Conservation (phyloP, 2,797 vertebrate species). For the Mustela erminea region DNA sequence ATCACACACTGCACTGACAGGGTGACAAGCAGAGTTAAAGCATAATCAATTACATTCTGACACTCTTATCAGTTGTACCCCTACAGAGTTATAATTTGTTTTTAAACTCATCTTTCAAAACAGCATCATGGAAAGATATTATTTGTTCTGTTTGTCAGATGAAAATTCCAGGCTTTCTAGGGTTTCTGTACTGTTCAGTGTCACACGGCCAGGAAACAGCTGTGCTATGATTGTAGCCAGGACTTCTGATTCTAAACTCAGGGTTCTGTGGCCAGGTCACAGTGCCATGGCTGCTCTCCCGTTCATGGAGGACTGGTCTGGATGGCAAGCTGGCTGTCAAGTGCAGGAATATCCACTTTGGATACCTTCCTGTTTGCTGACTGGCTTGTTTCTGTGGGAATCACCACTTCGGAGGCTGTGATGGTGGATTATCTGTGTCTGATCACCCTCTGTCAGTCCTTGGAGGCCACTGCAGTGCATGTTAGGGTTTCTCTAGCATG, state of each 20-base stretch:
- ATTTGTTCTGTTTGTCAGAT: not conserved
- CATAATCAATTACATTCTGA: not conserved
- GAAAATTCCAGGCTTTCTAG: not conserved
- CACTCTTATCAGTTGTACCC: not conserved
- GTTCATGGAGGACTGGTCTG: fast-evolving
- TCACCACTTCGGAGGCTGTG: not conserved
- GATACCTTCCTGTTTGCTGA: not conserved
- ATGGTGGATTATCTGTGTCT: not conserved
- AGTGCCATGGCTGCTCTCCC: not conserved
- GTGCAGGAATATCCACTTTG: not conserved
- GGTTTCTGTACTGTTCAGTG: not conserved
- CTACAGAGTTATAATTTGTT: not conserved
- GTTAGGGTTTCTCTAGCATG: not conserved
- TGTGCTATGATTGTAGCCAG: not conserved
- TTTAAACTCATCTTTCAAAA: not conserved
- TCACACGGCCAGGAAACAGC: not conserved
- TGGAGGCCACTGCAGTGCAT: not conserved
- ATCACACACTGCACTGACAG: no score
- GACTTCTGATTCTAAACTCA: no score
- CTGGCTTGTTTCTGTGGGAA: not conserved
- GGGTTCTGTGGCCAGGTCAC: not conserved
- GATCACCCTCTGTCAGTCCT: not conserved
- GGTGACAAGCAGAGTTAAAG: not conserved
- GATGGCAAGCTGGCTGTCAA: not conserved
- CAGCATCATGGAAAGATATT: not conserved